Base-by-base conservation (phyloP, 2,888 invertebrate species). In the Eupithecia subumbrata region DNA sequence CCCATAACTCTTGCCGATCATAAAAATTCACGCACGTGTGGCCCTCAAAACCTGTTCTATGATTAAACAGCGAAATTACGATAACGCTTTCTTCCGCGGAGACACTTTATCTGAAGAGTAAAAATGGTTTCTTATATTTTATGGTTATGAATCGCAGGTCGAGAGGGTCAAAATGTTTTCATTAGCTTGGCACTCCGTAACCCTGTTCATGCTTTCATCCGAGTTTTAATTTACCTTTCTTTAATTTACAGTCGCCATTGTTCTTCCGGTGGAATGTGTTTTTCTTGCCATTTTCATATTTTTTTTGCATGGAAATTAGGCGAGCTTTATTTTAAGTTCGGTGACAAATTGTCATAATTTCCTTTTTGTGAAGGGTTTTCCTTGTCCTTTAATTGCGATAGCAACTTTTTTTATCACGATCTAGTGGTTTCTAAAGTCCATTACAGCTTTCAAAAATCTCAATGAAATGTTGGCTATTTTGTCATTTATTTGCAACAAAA, bases 181-280 rank as follows among this genome's bases (percentile, higher is more conserved):
- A 82, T 82, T 82, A 80, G 78, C 76, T 73, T 80, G 79, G 82
- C 81, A 80, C 78, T 80, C 77, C 80, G 80, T 80, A 79, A 82
- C 82, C 82, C 82, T 76, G 79, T 80, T 79, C 81, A 78, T 80
- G 75, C 77, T 80, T 80, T 77, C 76, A 79, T 78, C 79, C 76
- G 60, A 82, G 78, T 80, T 82, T 82, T 82, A 80, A 82, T 82
- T 79, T 80, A 80, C 80, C 82, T 79, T 80, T 79, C 80, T 80
- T 77, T 80, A 82, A 82, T 80, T 82, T 80, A 82, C 80, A 79
- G 75, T 66, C 71, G 56, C 78, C 74, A 79, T 82, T 82, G 81
- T 82, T 82, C 78, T 75, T 78, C 72, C 45, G 72, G 74, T 22
- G 76, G 75, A 80, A 78, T 79, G 78, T 82, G 73, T 79, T 79